Conservation (phyloP, 1,140 invertebrate species). For the Drosophila nannoptera region DNA sequence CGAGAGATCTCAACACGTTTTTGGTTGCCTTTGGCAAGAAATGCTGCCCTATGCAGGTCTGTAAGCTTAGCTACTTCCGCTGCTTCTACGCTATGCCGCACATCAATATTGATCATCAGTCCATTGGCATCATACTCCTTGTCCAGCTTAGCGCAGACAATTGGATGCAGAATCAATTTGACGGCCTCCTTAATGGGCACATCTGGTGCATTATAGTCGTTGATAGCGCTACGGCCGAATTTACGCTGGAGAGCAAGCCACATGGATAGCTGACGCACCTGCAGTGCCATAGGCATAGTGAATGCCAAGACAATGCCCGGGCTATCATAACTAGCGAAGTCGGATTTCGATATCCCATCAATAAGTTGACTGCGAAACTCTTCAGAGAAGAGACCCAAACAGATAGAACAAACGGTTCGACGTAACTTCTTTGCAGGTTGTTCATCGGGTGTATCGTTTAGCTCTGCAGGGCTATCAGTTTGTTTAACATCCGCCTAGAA, state of each 20-base stretch:
- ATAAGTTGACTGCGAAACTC: conserved; percentile 79
- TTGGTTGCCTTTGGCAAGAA: conserved; percentile 50
- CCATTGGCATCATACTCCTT: conserved; percentile 71
- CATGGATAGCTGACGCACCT: conserved; percentile 79
- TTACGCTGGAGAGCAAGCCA: conserved; percentile 76
- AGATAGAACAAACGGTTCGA: conserved; percentile 81
- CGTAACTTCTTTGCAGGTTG: conserved; percentile 75
- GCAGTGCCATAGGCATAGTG: conserved; percentile 77
- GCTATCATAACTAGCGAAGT: conserved; percentile 79
- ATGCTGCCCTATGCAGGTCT: conserved; percentile 47
- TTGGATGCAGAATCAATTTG: conserved; percentile 69
- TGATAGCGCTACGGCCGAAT: conserved; percentile 60
- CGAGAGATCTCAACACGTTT: conserved; percentile 80
- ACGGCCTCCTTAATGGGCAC: conserved; percentile 75
- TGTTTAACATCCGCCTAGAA: conserved; percentile 56
- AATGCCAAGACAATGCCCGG: conserved; percentile 78
- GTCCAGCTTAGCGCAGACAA: conserved; percentile 52
- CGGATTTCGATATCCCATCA: conserved; percentile 74
- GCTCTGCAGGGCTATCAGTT: not conserved
- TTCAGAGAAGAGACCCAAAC: conserved; percentile 83
- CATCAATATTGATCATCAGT: conserved; percentile 68
- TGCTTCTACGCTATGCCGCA: conserved; percentile 57
- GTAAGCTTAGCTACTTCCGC: conserved; percentile 55
- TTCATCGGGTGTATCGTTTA: conserved; percentile 1
- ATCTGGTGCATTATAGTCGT: conserved; percentile 54